A percentile compares a stretch with the other conserved stretches of the same genome.
phyloP scores from a whole-genome alignment of 2,888 invertebrate species.

The Nomada hirtipes region DNA sequence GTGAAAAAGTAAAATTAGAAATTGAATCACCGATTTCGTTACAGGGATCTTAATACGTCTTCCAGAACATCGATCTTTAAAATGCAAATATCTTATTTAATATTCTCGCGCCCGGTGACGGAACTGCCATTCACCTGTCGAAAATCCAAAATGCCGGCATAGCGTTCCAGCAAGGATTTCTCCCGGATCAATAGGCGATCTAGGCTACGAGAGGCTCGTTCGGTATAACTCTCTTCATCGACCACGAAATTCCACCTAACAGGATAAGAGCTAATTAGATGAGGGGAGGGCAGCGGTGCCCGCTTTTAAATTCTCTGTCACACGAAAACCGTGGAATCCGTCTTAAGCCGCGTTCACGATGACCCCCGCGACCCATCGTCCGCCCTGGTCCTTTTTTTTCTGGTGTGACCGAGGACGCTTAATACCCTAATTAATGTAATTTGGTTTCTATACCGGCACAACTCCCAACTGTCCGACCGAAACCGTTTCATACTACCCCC shows the following conservation, averaged over 20 bases:
- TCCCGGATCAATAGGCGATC: conserved; percentile 26
- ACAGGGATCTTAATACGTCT: too few relatives aligned
- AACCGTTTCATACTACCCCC: conserved; percentile 47
- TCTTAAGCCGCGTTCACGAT: conserved; percentile 72
- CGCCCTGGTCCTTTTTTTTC: conserved; percentile 26
- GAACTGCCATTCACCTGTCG: not conserved
- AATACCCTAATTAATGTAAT: conserved; percentile 79
- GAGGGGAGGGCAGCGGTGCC: conserved; percentile 19
- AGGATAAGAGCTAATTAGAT: conserved; percentile 60
- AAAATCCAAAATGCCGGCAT: not conserved
- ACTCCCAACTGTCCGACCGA: conserved; percentile 61
- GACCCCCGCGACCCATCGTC: conserved; percentile 19
- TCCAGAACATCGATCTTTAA: not conserved
- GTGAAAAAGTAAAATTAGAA: not conserved
- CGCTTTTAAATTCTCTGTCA: conserved; percentile 66
- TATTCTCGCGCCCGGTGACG: not conserved
- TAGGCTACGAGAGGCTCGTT: conserved; percentile 18
- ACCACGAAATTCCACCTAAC: conserved; percentile 27
- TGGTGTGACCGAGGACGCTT: conserved; percentile 66
- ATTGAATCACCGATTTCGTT: too few relatives aligned
- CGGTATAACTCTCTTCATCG: conserved; percentile 20
- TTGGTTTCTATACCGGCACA: conserved; percentile 74
- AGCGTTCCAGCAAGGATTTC: not conserved
- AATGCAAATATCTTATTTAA: not conserved
- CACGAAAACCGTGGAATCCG: conserved; percentile 70